A percentile compares a stretch with the other conserved stretches of the same genome.
Conservation (phyloP, 2,113 vertebrate genomes). For the Peromyscus californicus region DNA sequence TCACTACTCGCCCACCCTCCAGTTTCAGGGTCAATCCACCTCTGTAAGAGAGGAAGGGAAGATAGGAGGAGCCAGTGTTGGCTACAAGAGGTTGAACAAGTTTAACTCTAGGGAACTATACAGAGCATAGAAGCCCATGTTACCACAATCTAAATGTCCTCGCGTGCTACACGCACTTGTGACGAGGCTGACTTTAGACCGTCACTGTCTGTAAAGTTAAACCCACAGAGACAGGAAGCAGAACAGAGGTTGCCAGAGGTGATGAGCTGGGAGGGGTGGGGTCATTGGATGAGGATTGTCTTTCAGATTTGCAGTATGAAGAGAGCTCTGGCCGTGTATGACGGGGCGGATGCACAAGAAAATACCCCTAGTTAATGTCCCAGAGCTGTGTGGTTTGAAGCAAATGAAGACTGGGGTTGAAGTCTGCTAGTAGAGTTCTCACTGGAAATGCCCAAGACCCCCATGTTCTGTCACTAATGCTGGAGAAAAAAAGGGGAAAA, state of each 20-base stretch:
- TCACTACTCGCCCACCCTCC: too few relatives aligned
- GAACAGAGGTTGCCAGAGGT: not conserved
- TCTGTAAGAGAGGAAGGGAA: too few relatives aligned
- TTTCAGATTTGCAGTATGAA: not conserved
- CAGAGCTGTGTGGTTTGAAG: not conserved
- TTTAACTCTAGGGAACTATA: not conserved
- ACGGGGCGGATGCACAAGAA: not conserved
- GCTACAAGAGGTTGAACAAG: not conserved
- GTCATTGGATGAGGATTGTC: not conserved
- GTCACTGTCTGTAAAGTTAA: not conserved
- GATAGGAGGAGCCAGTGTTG: not conserved
- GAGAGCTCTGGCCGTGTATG: not conserved
- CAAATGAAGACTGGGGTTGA: not conserved
- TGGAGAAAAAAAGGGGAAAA: not conserved
- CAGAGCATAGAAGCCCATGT: not conserved
- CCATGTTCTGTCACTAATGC: too few relatives aligned
- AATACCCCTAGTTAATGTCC: not conserved
- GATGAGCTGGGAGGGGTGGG: not conserved
- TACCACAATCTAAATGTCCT: not conserved
- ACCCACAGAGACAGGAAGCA: not conserved
- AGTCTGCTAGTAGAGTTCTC: not conserved
- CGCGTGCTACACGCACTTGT: not conserved
- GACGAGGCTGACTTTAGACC: not conserved
- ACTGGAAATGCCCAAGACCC: not conserved
- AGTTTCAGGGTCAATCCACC: not conserved